A percentile compares a stretch with the other conserved stretches of the same genome.
These are phyloP conservation scores for Festucalex cinctus DNA, from an alignment of 2,113 vertebrate genomes.

Conservation along the genomic window DNA sequence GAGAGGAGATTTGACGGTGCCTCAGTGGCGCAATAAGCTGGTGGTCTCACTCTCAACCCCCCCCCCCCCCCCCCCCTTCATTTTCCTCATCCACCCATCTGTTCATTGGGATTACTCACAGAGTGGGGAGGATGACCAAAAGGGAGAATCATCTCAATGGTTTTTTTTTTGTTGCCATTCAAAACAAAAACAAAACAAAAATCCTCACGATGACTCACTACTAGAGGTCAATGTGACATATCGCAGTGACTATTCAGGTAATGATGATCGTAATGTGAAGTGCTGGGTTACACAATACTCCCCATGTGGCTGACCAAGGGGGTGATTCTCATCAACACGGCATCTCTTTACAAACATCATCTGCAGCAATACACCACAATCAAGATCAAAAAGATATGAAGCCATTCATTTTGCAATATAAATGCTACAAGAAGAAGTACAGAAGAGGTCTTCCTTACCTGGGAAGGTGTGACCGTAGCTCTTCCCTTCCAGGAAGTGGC, in stretches of 20 bases:
- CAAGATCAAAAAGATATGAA: not conserved
- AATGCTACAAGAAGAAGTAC: not conserved
- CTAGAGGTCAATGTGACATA: constrained; percentile 29
- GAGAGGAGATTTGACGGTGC: constrained; percentile 19
- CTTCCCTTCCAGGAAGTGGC: not conserved
- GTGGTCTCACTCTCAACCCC: constrained; percentile 3
- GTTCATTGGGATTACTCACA: constrained; percentile 58
- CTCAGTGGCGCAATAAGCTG: constrained; percentile 60
- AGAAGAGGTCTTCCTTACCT: constrained; percentile 23
- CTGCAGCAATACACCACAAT: not conserved
- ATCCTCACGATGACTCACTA: constrained; percentile 28
- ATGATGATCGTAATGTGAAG: constrained; percentile 20
- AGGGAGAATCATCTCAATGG: constrained; percentile 10
- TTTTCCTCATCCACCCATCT: constrained; percentile 54
- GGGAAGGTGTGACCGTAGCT: constrained; percentile 13
- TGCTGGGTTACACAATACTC: constrained; percentile 37
- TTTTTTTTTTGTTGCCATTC: constrained; percentile 1
- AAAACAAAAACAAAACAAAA: constrained; percentile 15
- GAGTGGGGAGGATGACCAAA: constrained; percentile 20
- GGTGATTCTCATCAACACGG: not conserved
- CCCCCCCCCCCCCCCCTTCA: constrained; percentile 16
- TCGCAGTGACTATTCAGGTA: constrained; percentile 27
- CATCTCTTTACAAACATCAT: no score
- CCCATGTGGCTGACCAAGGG: not conserved
- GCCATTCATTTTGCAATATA: no score